Conservation (phyloP, 2,113 vertebrate species). For the Lepidothrix coronata region DNA sequence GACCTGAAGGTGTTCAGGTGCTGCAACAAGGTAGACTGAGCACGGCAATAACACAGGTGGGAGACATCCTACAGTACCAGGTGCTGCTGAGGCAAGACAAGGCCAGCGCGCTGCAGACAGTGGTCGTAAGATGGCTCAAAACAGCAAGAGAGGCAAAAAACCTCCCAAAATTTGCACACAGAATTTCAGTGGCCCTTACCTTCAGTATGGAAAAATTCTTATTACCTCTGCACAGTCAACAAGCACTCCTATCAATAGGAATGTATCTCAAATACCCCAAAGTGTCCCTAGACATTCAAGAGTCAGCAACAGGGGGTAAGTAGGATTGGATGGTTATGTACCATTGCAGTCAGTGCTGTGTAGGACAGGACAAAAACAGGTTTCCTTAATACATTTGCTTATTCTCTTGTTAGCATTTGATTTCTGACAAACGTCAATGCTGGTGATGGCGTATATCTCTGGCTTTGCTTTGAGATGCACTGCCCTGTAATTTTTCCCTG, state of each 20-base stretch:
- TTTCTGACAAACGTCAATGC: neutral
- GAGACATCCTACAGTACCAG: rapidly evolving
- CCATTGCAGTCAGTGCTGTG: neutral
- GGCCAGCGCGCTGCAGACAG: neutral
- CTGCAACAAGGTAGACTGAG: neutral
- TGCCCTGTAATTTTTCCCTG: neutral
- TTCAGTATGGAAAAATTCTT: neutral
- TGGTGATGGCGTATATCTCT: neutral
- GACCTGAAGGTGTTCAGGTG: neutral
- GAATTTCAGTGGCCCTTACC: neutral
- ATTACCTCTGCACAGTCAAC: neutral
- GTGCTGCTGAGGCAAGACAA: neutral
- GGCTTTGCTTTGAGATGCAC: neutral
- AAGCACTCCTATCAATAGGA: neutral
- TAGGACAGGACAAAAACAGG: neutral
- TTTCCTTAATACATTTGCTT: neutral
- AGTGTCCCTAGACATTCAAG: neutral
- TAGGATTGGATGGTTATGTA: rapidly evolving
- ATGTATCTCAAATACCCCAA: neutral
- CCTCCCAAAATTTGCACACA: neutral
- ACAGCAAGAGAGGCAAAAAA: neutral
- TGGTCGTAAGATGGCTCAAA: neutral
- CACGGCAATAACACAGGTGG: neutral
- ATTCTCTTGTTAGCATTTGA: neutral
- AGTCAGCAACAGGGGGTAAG: neutral